phyloP scores from a whole-genome alignment of 1,140 invertebrate genomes.

The Drosophila navojoa region DNA sequence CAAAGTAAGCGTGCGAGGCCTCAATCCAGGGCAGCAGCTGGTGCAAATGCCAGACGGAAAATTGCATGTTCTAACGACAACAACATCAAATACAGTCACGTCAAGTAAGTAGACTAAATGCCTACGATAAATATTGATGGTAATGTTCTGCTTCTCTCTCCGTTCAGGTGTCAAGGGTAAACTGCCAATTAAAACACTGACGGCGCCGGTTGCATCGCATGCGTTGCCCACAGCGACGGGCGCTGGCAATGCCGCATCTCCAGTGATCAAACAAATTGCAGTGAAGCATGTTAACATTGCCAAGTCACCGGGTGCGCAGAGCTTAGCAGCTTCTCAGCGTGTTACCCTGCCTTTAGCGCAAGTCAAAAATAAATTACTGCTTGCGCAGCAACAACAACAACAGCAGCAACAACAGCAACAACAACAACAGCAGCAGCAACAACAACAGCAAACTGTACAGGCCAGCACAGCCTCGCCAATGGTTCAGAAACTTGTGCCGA shows the following conservation, averaged over 20 bases:
- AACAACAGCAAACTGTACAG: slow-evolving; percentile 21
- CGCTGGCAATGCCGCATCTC: slow-evolving; percentile 14
- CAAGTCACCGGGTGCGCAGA: slow-evolving; percentile 51
- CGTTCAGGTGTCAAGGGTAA: slow-evolving; percentile 55
- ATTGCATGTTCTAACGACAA: slow-evolving; percentile 91
- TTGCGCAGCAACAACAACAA: slow-evolving; percentile 59
- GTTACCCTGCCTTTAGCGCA: slow-evolving; percentile 68
- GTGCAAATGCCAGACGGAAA: slow-evolving; percentile 97
- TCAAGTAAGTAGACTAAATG: neutral
- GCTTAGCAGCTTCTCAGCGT: slow-evolving; percentile 59
- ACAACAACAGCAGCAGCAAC: neutral
- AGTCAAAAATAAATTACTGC: slow-evolving; percentile 64
- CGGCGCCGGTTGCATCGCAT: slow-evolving; percentile 38
- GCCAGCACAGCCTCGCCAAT: slow-evolving; percentile 33
- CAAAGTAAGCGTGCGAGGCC: slow-evolving; percentile 94
- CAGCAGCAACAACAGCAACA: slow-evolving; percentile 31
- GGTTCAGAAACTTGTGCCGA: slow-evolving; percentile 58
- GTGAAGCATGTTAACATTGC: slow-evolving; percentile 70
- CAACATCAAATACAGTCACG: slow-evolving; percentile 68
- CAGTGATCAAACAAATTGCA: slow-evolving; percentile 73
- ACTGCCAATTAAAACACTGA: slow-evolving; percentile 62
- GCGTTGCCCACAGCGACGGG: slow-evolving; percentile 30
- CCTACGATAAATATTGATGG: too few species aligned
- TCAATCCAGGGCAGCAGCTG: slow-evolving; percentile 96
- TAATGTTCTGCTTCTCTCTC: neutral